These are phyloP conservation scores for Pimpla rufipes DNA, from an alignment of 2,888 invertebrate genomes.

Conservation along the genomic window DNA sequence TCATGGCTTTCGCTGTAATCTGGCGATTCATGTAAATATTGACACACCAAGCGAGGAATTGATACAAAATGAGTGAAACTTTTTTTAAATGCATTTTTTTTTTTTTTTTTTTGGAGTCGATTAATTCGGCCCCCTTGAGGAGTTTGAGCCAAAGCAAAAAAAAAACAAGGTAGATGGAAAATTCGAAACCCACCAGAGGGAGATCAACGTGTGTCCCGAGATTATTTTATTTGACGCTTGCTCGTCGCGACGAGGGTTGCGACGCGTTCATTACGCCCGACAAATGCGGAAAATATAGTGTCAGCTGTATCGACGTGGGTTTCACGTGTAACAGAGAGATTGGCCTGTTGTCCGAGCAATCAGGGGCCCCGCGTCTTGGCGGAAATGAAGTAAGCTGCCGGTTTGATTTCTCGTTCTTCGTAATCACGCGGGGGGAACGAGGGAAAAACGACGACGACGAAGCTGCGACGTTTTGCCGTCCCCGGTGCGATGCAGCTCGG, in stretches of 20 bases:
- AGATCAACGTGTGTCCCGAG: neutral
- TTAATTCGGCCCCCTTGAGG: no score
- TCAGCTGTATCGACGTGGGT: neutral
- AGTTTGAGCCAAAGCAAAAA: no score
- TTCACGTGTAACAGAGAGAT: neutral
- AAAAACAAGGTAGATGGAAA: neutral
- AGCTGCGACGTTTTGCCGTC: slow-evolving; percentile 3
- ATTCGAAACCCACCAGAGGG: no score
- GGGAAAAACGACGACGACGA: neutral
- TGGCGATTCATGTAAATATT: no score
- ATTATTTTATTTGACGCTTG: neutral
- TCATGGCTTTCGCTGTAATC: no score
- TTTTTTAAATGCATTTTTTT: no score
- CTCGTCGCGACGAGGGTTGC: neutral
- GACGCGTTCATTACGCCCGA: slow-evolving; percentile 10
- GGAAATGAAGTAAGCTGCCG: slow-evolving; percentile 18
- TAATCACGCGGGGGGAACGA: slow-evolving; percentile 19
- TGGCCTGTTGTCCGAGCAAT: slow-evolving; percentile 19
- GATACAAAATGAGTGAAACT: no score
- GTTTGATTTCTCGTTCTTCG: slow-evolving; percentile 37
- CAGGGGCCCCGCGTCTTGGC: slow-evolving; percentile 3
- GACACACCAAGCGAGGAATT: no score
- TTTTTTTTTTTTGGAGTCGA: no score
- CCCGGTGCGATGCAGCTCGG: slow-evolving; percentile 5
- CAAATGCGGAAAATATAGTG: neutral